A percentile compares a stretch with the other conserved stretches of the same genome.
These are phyloP conservation scores for Mythimna ferrago DNA, from an alignment of 2,888 invertebrate genomes.

Conservation along the genomic window DNA sequence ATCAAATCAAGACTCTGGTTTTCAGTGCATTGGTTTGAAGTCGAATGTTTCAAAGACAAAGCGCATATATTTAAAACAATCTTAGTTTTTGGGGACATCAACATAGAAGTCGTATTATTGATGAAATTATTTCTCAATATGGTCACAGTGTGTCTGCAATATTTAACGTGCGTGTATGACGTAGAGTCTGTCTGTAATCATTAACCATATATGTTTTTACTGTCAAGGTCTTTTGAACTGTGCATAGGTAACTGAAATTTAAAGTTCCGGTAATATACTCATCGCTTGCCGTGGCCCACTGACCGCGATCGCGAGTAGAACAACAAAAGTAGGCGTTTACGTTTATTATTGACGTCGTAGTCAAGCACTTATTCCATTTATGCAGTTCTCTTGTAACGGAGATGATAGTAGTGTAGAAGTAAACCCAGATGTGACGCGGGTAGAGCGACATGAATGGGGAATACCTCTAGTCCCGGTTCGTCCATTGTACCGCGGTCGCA, in stretches of 20 bases:
- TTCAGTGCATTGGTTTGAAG: not conserved
- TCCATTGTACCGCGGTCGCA: conserved; percentile 56
- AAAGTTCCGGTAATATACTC: conserved; percentile 84
- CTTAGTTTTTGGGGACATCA: conserved; percentile 26
- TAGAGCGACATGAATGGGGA: conserved; percentile 34
- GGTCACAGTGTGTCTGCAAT: conserved; percentile 27
- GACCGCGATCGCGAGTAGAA: conserved; percentile 83
- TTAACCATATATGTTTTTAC: conserved; percentile 60
- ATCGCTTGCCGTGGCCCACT: conserved; percentile 86
- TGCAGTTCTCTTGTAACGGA: conserved; percentile 52
- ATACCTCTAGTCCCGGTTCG: conserved; percentile 37
- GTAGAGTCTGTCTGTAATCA: conserved; percentile 41
- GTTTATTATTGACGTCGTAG: conserved; percentile 69
- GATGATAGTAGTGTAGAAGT: conserved; percentile 36
- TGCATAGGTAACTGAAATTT: conserved; percentile 71
- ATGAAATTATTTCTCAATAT: conserved; percentile 34
- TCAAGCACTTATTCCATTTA: conserved; percentile 58
- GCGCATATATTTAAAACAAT: not conserved
- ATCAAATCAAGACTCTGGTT: not conserved
- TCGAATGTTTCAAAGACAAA: not conserved
- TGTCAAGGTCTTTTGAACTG: conserved; percentile 75
- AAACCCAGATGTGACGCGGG: conserved; percentile 38
- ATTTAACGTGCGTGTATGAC: conserved; percentile 37
- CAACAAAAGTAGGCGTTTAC: conserved; percentile 78
- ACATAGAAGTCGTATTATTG: conserved; percentile 22